Conservation (phyloP, 2,113 vertebrate genomes). For the Nansenia antarctica region DNA sequence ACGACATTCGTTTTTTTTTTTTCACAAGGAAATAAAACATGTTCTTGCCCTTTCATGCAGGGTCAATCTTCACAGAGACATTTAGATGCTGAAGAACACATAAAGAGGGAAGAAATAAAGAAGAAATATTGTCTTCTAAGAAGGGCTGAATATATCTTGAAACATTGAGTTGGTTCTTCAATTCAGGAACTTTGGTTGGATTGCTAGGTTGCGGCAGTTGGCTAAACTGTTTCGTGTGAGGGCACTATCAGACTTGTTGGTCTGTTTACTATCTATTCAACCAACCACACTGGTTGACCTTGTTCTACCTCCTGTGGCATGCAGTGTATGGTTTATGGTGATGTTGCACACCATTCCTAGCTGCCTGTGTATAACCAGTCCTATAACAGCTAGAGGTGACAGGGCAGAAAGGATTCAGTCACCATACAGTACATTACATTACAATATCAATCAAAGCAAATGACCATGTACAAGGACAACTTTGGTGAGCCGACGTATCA, state of each 20-base stretch:
- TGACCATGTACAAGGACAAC: neutral
- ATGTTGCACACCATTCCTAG: neutral
- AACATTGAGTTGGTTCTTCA: no score
- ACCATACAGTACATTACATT: no score
- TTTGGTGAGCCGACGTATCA: neutral
- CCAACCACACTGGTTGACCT: neutral
- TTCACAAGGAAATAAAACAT: no score
- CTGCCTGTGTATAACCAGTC: neutral
- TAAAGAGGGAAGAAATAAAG: no score
- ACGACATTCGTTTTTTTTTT: neutral
- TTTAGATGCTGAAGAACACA: no score
- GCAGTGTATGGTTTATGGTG: neutral
- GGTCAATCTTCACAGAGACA: neutral
- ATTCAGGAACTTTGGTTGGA: no score
- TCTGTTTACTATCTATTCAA: no score
- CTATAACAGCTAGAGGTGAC: neutral
- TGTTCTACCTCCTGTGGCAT: neutral
- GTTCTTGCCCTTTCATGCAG: no score
- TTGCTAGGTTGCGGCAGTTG: no score
- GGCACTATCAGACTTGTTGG: no score
- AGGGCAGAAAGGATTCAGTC: neutral
- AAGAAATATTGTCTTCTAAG: no score
- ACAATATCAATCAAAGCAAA: neutral
- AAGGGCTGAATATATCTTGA: neutral
- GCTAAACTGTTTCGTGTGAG: no score